Evolutionary conservation across 2,888 invertebrate species (phyloP).

Genomic region (Lacanobia wlatinum): DNA sequence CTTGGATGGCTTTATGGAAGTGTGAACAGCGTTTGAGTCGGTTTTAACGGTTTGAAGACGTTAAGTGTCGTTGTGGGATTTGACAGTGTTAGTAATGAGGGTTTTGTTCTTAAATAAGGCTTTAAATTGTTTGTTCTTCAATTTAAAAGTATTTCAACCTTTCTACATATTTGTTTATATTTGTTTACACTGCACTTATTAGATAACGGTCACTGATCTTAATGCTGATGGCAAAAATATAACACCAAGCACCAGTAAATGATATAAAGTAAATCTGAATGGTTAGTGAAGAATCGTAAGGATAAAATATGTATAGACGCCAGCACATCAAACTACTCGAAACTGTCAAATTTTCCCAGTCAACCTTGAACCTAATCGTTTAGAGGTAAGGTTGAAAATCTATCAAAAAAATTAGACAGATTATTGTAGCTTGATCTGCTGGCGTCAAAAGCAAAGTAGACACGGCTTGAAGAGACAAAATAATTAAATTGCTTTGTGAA

Average conservation of each 20-base stretch:
- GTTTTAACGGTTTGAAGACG: slow-evolving; percentile 33
- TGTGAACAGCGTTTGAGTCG: slow-evolving; percentile 40
- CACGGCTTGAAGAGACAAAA: not conserved
- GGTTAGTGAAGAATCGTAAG: not conserved
- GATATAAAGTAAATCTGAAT: not conserved
- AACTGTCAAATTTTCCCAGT: too few relatives aligned
- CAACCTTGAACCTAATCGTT: too few relatives aligned
- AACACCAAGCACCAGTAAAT: not conserved
- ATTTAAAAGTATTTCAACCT: not conserved
- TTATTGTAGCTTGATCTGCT: too few relatives aligned
- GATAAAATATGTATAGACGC: not conserved
- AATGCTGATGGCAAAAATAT: not conserved
- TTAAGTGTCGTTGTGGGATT: slow-evolving; percentile 5
- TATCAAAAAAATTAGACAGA: too few relatives aligned
- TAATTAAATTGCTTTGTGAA: not conserved
- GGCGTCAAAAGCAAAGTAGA: not conserved
- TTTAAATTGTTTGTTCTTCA: not conserved
- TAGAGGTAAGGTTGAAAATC: too few relatives aligned
- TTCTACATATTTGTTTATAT: not conserved
- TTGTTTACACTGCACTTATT: not conserved
- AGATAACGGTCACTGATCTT: not conserved
- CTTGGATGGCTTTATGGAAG: slow-evolving; percentile 35
- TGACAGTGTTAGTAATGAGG: not conserved
- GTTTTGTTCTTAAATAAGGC: not conserved
- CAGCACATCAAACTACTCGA: too few relatives aligned